These are phyloP conservation scores for Zeuzera pyrina DNA, from an alignment of 2,888 invertebrate species.

Conservation along the genomic window DNA sequence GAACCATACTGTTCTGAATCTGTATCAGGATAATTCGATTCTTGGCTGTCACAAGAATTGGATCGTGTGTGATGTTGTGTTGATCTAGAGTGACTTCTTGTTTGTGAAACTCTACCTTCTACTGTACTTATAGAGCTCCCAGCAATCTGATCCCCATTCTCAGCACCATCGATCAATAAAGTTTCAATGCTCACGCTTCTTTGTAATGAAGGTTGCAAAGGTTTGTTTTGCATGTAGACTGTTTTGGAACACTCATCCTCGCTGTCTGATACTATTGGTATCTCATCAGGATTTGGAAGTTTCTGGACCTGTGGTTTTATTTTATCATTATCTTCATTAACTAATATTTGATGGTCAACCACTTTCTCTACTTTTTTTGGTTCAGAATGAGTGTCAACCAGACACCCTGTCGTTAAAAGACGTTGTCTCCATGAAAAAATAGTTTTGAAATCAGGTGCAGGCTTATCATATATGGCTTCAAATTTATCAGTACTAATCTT, in stretches of 20 bases:
- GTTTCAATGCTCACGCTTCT: slow-evolving; percentile 54
- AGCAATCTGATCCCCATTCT: slow-evolving; percentile 22
- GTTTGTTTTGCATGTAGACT: no score
- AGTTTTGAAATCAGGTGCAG: slow-evolving; percentile 64
- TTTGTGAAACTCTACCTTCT: slow-evolving; percentile 31
- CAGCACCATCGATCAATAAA: slow-evolving; percentile 31
- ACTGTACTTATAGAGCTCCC: slow-evolving; percentile 30
- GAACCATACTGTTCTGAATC: slow-evolving; percentile 31
- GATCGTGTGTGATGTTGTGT: slow-evolving; percentile 35
- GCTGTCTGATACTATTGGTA: slow-evolving; percentile 40
- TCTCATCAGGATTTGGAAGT: slow-evolving; percentile 57
- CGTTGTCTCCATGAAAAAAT: slow-evolving; percentile 61
- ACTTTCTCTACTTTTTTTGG: slow-evolving; percentile 13
- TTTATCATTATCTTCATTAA: slow-evolving; percentile 8
- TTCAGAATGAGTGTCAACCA: slow-evolving; percentile 48
- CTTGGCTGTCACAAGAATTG: slow-evolving; percentile 46
- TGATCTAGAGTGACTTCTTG: slow-evolving; percentile 34
- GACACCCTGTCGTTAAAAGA: slow-evolving; percentile 51
- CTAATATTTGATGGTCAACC: slow-evolving; percentile 4
- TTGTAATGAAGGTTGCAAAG: slow-evolving; percentile 14
- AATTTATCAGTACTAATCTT: slow-evolving; percentile 55
- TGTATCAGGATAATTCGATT: slow-evolving; percentile 47
- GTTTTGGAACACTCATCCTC: slow-evolving; percentile 32
- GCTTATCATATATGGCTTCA: slow-evolving; percentile 52
- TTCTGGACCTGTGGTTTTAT: slow-evolving; percentile 21